Base-by-base conservation (phyloP, 2,888 invertebrate species). In the Anorthoa munda region DNA sequence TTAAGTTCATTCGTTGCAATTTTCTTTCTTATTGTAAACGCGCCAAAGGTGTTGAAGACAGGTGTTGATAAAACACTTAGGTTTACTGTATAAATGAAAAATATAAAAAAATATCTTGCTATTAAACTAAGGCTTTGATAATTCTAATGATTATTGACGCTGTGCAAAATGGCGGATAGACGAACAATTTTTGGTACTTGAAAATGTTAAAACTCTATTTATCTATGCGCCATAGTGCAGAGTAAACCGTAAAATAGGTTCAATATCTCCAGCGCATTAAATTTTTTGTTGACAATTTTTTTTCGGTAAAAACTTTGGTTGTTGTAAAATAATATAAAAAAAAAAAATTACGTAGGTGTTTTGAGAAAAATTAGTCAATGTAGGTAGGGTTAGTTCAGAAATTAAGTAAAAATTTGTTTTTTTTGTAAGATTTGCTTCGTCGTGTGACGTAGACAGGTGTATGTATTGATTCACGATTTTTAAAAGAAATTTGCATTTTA, bases 1-100 rank as follows among this genome's bases (percentile, higher is more conserved):
- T 92, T 91, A 92, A 92, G 91, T 94, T 93, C 91, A 88, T 90
- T 93, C 93, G 94, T 94, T 95, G 94, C 94, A 93, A 94, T 93
- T 94, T 86, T 91, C 92, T 94, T 93, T 90, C 90, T 87, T 90
- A 90, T 92, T 88, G 84, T 93, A 94, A 93, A 94, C 93, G 93
- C 93, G 95, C 95, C 95, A 96, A 95, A 95, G 95, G 93, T 92
- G 93, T 90, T 86, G 91, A 92, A 87, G 81, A 82, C 78, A 86
- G 86, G 90, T 81, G 83, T 82, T 75, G 9, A 84, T 84, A 87
- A 88, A 80, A 86, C 77, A 91, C 89, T 86, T 93, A 93, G 91
- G 86, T 86, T 90, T 92, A 93, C 87, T 93, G 93, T 95, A 92
- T 94, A 94, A 94, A 94, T 90, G 90, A 91, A 93, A 93, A 94